Base-by-base conservation (phyloP, 2,797 vertebrate genomes). In the Echiichthys vipera region DNA sequence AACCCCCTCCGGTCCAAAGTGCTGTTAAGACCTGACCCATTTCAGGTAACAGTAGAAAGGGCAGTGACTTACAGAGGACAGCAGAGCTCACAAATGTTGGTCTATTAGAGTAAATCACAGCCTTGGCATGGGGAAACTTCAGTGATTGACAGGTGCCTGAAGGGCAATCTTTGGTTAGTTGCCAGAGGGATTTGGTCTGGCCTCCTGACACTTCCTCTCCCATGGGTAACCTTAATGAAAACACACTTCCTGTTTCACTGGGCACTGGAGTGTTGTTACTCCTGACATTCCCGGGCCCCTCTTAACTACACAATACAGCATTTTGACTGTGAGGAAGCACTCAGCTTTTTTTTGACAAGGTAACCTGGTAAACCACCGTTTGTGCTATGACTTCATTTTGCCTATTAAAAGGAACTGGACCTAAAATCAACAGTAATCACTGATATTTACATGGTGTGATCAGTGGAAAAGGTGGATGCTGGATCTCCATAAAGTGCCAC, bases 61-160 rank as follows among this genome's bases (percentile, higher is more conserved):
- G 24, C 65, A 65, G 62, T 25, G 53, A 71, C 34, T 74, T 61
- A 46, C 43, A 32, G 64, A 71, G 66, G 71, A 80, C 78, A 70
- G 58, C 55, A 56, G 61, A 55, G 61, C 71, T 68, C 63, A 58
- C 69, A 70, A 58, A 78, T 70, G 72, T 51, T 11, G 34, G 56
- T 42, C 68, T 58, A 77, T 75, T 78, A 84, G 71, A 78, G 71
- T 46, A 85, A 88, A 91, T 86, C 76, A 74, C 65, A 77, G 84
- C 51, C 56, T 78, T 62, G 50, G 36, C 64, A 34, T 18, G 37
- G 49, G 30, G 65, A 74, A 80, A 49, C 68, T 20, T 64, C 34
- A 20, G n/a, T 91, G 91, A 92, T 65, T 89, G 91, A 89, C 90
- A 89, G 78, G 69, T 42, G 73, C 83, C 79, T 79, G 68, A 80